These are phyloP conservation scores for Coelinius sp. DNA, from an alignment of 2,888 invertebrate genomes.

Conservation along the genomic window DNA sequence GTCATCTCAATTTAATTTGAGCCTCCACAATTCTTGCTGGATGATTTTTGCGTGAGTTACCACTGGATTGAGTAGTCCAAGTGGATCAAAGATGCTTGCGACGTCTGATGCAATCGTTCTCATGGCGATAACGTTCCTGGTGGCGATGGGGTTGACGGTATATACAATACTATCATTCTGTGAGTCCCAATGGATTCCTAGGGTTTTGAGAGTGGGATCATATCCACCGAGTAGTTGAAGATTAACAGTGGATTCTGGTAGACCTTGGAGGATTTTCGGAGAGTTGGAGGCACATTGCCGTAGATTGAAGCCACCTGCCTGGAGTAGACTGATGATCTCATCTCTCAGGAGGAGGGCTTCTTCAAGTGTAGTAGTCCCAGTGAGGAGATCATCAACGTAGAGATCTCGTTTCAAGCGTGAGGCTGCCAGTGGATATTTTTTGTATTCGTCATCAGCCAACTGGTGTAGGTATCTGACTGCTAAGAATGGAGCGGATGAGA, in stretches of 20 bases:
- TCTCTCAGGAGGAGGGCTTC: slow-evolving; percentile 43
- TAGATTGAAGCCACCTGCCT: slow-evolving; percentile 47
- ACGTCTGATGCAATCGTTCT: slow-evolving; percentile 48
- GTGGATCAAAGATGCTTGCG: slow-evolving; percentile 49
- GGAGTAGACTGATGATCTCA: slow-evolving; percentile 46
- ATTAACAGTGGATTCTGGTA: slow-evolving; percentile 18
- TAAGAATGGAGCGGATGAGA: slow-evolving; percentile 46
- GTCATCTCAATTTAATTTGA: slow-evolving; percentile 49
- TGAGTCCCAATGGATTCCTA: slow-evolving; percentile 40
- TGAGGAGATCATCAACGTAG: slow-evolving; percentile 56
- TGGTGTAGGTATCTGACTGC: slow-evolving; percentile 48
- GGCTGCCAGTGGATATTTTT: slow-evolving; percentile 20
- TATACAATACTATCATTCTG: slow-evolving; percentile 36
- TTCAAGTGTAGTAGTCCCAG: slow-evolving; percentile 44
- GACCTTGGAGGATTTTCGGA: slow-evolving; percentile 1
- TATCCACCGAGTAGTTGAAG: slow-evolving; percentile 27
- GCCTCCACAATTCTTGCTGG: slow-evolving; percentile 49
- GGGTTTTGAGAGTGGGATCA: slow-evolving; percentile 23
- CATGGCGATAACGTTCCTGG: slow-evolving; percentile 32
- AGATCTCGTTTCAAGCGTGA: slow-evolving; percentile 41
- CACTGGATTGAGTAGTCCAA: slow-evolving; percentile 48
- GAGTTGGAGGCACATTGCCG: slow-evolving; percentile 51
- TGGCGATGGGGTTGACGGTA: slow-evolving; percentile 4
- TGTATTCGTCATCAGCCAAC: slow-evolving; percentile 43
- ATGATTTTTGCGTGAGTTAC: slow-evolving; percentile 46